A percentile compares a stretch with the other conserved stretches of the same genome.
Evolutionary conservation across 2,888 invertebrate species (phyloP).

Genomic region (Peribatodes rhomboidaria): DNA sequence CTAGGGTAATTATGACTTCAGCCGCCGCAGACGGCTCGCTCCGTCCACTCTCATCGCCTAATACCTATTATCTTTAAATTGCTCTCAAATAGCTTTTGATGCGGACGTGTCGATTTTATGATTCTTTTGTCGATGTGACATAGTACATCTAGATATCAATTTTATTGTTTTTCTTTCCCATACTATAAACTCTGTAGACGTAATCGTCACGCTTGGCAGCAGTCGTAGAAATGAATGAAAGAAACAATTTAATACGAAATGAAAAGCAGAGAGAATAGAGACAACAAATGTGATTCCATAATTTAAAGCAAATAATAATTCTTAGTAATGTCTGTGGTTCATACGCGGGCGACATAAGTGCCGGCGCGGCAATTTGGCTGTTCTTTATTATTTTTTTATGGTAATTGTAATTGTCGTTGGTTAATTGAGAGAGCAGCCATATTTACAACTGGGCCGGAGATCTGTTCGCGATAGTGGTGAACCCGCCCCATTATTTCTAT

Average conservation of each 20-base stretch:
- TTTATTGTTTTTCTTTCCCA: constrained; percentile 45
- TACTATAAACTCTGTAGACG: constrained; percentile 1
- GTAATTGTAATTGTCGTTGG: constrained; percentile 78
- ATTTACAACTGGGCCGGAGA: constrained; percentile 71
- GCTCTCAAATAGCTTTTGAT: constrained; percentile 63
- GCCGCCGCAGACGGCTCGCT: constrained; percentile 59
- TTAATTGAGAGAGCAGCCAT: constrained; percentile 78
- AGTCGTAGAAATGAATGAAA: constrained; percentile 28
- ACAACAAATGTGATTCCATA: constrained; percentile 54
- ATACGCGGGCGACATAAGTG: constrained; percentile 59
- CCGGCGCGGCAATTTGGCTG: constrained; percentile 69
- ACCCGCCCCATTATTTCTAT: constrained; percentile 73
- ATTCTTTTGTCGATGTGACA: constrained; percentile 52
- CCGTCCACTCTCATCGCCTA: constrained; percentile 68
- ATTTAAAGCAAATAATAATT: constrained; percentile 62
- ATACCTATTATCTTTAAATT: constrained; percentile 65
- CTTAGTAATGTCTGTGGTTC: constrained; percentile 56
- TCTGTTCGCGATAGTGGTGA: constrained; percentile 65
- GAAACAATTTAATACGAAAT: constrained; percentile 37
- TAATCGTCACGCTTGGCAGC: constrained; percentile 21
- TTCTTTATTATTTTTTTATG: constrained; percentile 81
- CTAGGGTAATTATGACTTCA: constrained; percentile 84
- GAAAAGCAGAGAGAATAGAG: constrained; percentile 41
- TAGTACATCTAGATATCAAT: constrained; percentile 46
- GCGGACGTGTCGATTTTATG: constrained; percentile 62